Conservation (phyloP, 2,888 invertebrate species). For the Thecophora atra region DNA sequence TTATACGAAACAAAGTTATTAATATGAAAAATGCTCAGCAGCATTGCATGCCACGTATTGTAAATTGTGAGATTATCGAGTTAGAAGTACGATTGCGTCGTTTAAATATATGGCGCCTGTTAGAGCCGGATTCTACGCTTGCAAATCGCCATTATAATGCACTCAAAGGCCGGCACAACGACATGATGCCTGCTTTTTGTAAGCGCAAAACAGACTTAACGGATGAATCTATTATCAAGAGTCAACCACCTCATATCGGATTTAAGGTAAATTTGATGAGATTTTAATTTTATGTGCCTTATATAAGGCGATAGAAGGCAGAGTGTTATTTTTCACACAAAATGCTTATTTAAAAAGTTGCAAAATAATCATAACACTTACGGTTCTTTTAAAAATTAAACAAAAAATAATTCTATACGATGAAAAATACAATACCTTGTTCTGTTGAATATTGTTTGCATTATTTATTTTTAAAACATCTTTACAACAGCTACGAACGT, state of each 20-base stretch:
- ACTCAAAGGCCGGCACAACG: constrained; percentile 29
- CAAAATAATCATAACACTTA: too few relatives aligned
- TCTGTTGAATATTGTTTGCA: too few relatives aligned
- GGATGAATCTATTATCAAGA: constrained; percentile 59
- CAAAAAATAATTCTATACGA: background rate
- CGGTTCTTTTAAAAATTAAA: background rate
- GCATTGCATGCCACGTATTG: constrained; percentile 51
- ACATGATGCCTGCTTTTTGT: constrained; percentile 60
- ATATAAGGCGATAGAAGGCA: too few relatives aligned
- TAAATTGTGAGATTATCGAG: constrained; percentile 59
- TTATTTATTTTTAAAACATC: too few relatives aligned
- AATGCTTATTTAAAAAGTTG: too few relatives aligned
- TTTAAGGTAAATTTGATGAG: constrained; percentile 52
- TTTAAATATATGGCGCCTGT: constrained; percentile 53
- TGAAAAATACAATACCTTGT: background rate
- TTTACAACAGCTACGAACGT: too few relatives aligned
- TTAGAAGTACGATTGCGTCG: constrained; percentile 56
- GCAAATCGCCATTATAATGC: constrained; percentile 33
- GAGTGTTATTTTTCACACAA: too few relatives aligned
- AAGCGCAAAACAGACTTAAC: constrained; percentile 55
- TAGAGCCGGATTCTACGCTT: constrained; percentile 32
- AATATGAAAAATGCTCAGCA: constrained; percentile 39
- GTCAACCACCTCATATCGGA: constrained; percentile 57
- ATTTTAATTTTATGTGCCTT: background rate
- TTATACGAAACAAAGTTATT: constrained; percentile 56